A percentile compares a stretch with the other conserved stretches of the same genome.
Conservation (phyloP, 2,113 vertebrate genomes). For the Phylloscopus trochiloides region DNA sequence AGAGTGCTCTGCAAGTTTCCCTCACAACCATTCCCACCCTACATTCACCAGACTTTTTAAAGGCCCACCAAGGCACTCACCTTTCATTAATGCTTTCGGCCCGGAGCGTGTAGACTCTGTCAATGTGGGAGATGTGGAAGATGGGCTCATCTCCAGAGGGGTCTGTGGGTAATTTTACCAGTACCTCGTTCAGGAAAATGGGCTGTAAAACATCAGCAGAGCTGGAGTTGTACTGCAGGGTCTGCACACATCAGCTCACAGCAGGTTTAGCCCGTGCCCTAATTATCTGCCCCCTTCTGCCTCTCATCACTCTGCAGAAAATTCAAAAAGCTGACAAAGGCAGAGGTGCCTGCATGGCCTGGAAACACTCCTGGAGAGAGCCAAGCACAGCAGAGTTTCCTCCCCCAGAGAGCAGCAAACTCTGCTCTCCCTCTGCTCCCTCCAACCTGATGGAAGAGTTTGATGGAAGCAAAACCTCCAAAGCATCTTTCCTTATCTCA, state of each 20-base stretch:
- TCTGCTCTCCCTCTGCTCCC: neutral
- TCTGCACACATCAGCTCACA: neutral
- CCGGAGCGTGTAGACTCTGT: constrained; percentile 93
- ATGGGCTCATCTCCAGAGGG: constrained; percentile 97
- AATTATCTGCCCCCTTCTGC: neutral
- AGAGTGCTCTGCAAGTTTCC: neutral
- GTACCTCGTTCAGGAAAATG: constrained; percentile 96
- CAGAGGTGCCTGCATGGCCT: neutral
- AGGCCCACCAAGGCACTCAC: constrained; percentile 53
- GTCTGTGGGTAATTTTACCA: constrained; percentile 96
- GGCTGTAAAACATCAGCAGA: constrained; percentile 81
- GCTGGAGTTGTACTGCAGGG: neutral
- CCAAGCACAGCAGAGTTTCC: neutral
- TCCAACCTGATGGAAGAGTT: neutral
- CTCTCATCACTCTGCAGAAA: neutral
- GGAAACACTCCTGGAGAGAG: neutral
- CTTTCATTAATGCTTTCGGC: constrained; percentile 97
- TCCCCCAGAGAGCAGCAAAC: neutral
- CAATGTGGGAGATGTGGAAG: constrained; percentile 99
- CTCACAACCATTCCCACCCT: neutral
- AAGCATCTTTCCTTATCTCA: neutral
- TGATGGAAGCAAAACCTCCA: neutral
- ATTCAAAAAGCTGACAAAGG: neutral
- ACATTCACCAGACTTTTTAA: neutral
- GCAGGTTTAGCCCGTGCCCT: neutral